Evolutionary conservation across 2,797 vertebrate genomes (phyloP).

Genomic region (Prunella strophiata): DNA sequence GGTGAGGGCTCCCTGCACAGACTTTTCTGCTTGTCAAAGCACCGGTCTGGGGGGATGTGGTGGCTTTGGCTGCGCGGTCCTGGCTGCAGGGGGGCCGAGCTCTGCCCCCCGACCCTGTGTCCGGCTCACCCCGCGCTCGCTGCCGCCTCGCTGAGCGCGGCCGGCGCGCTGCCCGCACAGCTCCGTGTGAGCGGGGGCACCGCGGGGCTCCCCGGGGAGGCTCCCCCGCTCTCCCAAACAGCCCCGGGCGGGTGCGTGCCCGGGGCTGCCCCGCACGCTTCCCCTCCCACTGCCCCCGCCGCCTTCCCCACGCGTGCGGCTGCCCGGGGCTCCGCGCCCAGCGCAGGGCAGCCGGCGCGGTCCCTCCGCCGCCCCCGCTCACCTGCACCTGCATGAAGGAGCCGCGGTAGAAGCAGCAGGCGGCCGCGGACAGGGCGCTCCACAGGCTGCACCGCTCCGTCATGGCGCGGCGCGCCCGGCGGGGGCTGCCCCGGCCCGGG

Average conservation of each 20-base stretch:
- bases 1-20: background rate
- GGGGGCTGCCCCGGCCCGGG: constrained; percentile 7
- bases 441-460: constrained; percentile 97
- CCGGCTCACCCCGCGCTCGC: background rate
- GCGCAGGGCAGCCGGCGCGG: background rate
- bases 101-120: background rate
- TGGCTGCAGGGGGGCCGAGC: background rate
- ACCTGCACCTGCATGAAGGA: constrained; percentile 99
- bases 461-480: constrained; percentile 80
- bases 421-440: constrained; percentile 96
- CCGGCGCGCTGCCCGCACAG: background rate
- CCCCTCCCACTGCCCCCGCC: background rate
- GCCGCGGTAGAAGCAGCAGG: constrained; percentile 98
- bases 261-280: background rate
- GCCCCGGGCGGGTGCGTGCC: background rate
- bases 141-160: background rate
- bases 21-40: background rate
- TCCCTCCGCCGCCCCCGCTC: constrained; percentile 65
- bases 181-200: background rate
- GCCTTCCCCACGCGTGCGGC: background rate
- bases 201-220: background rate
- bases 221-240: background rate
- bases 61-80: background rate
- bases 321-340: background rate
- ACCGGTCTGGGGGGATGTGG: background rate